Conservation (phyloP, 2,888 invertebrate species). For the Drosophila lutescens region DNA sequence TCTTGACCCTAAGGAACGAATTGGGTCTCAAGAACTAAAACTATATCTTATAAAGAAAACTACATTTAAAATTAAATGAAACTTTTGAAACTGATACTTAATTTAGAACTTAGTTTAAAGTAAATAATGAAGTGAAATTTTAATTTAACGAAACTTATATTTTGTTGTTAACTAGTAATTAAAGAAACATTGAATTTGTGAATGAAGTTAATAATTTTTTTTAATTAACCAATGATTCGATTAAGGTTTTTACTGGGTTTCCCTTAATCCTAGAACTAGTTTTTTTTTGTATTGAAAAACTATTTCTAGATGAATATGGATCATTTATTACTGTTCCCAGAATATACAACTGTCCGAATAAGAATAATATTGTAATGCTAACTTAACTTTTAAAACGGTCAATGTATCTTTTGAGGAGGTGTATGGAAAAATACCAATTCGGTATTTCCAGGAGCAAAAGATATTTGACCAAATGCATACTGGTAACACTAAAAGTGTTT, state of each 20-base stretch:
- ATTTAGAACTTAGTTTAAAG: neutral
- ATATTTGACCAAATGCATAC: neutral
- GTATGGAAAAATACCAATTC: neutral
- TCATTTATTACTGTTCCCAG: slow-evolving; percentile 2
- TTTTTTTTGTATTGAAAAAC: neutral
- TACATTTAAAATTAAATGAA: neutral
- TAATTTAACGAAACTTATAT: neutral
- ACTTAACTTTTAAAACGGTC: neutral
- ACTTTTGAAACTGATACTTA: neutral
- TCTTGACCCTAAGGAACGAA: slow-evolving; percentile 1
- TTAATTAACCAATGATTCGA: too few species aligned
- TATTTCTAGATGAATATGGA: too few species aligned
- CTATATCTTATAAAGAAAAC: neutral
- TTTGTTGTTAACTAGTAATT: neutral
- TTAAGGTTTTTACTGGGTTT: neutral
- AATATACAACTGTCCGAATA: slow-evolving; percentile 5
- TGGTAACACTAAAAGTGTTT: too few species aligned
- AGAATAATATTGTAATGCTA: slow-evolving; percentile 1
- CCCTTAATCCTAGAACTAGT: neutral
- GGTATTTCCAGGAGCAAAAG: neutral
- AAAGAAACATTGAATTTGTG: neutral
- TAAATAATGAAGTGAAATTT: neutral
- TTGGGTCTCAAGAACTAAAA: slow-evolving; percentile 1
- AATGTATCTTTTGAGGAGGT: too few species aligned
- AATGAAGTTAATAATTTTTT: neutral